phyloP scores from a whole-genome alignment of 2,888 invertebrate genomes.

The Monoplex corrugatus region DNA sequence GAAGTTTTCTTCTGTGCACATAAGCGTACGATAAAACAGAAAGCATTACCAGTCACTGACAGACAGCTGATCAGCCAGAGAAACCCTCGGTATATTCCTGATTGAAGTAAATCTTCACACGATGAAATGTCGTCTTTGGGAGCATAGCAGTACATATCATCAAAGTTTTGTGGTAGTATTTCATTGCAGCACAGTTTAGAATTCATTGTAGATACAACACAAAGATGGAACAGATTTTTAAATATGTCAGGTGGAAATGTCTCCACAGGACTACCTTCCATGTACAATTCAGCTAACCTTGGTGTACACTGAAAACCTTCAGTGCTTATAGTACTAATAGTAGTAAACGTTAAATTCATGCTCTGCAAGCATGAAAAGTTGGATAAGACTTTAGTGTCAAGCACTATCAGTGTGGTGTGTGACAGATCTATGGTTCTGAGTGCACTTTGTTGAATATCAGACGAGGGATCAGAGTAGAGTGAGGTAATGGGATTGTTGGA shows the following conservation, averaged over 20 bases:
- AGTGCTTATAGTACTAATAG: background rate
- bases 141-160: background rate
- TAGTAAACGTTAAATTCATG: slow-evolving; percentile 5
- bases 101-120: slow-evolving; percentile 9
- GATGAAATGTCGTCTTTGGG: background rate
- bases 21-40: slow-evolving; percentile 1
- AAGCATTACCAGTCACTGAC: background rate
- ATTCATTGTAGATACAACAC: background rate
- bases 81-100: slow-evolving; percentile 1
- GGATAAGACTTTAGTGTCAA: background rate
- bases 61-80: background rate
- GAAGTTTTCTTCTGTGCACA: background rate
- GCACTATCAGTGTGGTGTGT: background rate
- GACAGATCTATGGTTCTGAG: background rate
- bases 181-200: background rate
- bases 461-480: background rate
- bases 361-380: background rate
- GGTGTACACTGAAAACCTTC: background rate
- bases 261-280: background rate
- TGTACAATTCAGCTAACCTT: background rate
- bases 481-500: slow-evolving; percentile 23
- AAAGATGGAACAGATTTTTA: background rate
- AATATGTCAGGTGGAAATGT: background rate
- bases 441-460: background rate
- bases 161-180: background rate